phyloP scores from a whole-genome alignment of 2,113 vertebrate species.

The Struthidea cinerea region DNA sequence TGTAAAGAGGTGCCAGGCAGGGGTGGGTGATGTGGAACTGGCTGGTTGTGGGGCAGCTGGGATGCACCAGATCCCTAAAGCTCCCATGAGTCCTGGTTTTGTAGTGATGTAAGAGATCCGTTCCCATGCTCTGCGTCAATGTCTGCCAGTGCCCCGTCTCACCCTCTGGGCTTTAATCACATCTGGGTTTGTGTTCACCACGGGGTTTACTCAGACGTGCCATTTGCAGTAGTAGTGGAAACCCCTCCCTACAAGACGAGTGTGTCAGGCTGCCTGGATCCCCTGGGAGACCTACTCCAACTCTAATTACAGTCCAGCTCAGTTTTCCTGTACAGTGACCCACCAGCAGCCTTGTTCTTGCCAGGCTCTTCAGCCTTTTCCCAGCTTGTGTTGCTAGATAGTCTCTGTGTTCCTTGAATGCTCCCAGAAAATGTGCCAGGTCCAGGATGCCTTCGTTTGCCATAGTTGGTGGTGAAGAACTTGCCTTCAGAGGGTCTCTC shows the following conservation, averaged over 20 bases:
- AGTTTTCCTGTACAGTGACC: background rate
- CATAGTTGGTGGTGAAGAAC: background rate
- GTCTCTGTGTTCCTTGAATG: background rate
- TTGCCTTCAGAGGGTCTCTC: background rate
- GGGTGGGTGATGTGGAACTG: background rate
- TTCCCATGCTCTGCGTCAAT: background rate
- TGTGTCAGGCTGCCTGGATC: background rate
- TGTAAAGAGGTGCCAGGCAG: too few species aligned
- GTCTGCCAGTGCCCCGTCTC: background rate
- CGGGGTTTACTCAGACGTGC: background rate
- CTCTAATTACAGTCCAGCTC: background rate
- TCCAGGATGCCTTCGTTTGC: background rate
- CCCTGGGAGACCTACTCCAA: background rate
- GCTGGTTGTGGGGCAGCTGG: background rate
- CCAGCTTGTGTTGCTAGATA: background rate
- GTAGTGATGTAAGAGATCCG: background rate
- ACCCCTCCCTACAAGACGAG: background rate
- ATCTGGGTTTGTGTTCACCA: background rate
- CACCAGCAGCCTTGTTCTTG: background rate
- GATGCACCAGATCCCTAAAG: background rate
- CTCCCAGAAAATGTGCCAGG: background rate
- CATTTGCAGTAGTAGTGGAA: background rate
- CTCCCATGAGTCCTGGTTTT: background rate
- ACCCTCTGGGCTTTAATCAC: background rate
- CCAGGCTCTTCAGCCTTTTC: background rate